phyloP scores from a whole-genome alignment of 2,113 vertebrate species.

The Gavialis gangeticus region DNA sequence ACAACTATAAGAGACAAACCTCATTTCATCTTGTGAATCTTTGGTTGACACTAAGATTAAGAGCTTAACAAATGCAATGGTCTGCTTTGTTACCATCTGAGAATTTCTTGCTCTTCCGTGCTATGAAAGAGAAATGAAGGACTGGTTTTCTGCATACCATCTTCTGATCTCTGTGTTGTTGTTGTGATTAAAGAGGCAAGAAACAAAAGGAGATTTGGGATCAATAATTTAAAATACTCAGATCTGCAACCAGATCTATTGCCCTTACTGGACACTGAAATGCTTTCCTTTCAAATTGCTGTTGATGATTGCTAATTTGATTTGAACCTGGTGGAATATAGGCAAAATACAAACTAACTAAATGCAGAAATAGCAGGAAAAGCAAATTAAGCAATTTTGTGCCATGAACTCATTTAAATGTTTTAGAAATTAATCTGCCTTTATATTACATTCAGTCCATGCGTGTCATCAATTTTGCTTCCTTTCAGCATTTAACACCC shows the following conservation, averaged over 20 bases:
- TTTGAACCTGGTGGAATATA: not conserved
- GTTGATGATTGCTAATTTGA: conserved; percentile 23
- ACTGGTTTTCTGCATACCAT: not conserved
- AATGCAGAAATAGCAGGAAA: not conserved
- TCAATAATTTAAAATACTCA: conserved; percentile 17
- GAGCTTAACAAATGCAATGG: conserved; percentile 45
- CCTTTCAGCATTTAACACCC: not conserved
- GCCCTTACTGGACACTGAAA: not conserved
- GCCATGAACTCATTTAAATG: not conserved
- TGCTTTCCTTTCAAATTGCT: not conserved
- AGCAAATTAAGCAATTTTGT: not conserved
- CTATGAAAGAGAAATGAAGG: conserved; percentile 49
- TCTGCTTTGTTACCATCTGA: conserved; percentile 27
- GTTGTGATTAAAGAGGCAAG: conserved; percentile 30
- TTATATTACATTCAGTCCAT: not conserved
- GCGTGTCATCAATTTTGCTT: not conserved
- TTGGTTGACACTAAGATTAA: conserved; percentile 66
- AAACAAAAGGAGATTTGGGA: not conserved
- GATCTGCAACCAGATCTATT: not conserved
- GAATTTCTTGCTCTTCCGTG: not conserved
- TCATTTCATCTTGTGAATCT: conserved; percentile 52
- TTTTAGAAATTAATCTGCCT: not conserved
- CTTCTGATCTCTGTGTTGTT: conserved; percentile 11
- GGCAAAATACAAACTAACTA: not conserved
- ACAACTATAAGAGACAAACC: conserved; percentile 56